These are phyloP conservation scores for Catocala fraxini DNA, from an alignment of 2,888 invertebrate species.

Conservation along the genomic window DNA sequence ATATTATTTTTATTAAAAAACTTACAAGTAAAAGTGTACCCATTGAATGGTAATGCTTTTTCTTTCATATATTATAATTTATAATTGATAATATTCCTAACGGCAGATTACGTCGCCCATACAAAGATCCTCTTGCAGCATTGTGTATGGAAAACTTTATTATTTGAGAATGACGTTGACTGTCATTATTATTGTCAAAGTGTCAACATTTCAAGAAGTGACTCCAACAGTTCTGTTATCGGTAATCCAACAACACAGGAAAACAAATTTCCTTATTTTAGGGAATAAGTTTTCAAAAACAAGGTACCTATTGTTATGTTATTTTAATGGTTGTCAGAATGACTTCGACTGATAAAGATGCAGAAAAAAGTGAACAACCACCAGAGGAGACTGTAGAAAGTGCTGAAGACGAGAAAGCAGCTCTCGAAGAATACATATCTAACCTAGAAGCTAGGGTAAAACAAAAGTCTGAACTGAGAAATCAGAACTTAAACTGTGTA, in stretches of 20 bases:
- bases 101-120: no score
- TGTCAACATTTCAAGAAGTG: slow-evolving; percentile 2
- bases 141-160: no score
- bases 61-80: no score
- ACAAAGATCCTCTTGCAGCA: no score
- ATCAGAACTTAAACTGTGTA: slow-evolving; percentile 88
- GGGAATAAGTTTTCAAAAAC: slow-evolving; percentile 20
- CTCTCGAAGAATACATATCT: slow-evolving; percentile 81
- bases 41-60: no score
- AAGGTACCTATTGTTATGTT: slow-evolving; percentile 2
- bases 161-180: background rate
- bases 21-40: no score
- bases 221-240: slow-evolving; percentile 18
- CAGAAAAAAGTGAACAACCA: slow-evolving; percentile 58
- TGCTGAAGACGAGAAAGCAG: slow-evolving; percentile 80
- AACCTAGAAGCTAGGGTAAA: slow-evolving; percentile 90
- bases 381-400: slow-evolving; percentile 60
- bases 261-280: slow-evolving; percentile 7
- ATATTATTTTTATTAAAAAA: no score
- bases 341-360: slow-evolving; percentile 74
- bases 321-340: slow-evolving; percentile 48
- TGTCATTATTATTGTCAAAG: background rate
- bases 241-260: slow-evolving; percentile 14
- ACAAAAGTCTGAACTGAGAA: slow-evolving; percentile 89
- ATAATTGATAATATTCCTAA: no score